Base-by-base conservation (phyloP, 2,888 invertebrate species). In the Scrobipalpa atriplicella region DNA sequence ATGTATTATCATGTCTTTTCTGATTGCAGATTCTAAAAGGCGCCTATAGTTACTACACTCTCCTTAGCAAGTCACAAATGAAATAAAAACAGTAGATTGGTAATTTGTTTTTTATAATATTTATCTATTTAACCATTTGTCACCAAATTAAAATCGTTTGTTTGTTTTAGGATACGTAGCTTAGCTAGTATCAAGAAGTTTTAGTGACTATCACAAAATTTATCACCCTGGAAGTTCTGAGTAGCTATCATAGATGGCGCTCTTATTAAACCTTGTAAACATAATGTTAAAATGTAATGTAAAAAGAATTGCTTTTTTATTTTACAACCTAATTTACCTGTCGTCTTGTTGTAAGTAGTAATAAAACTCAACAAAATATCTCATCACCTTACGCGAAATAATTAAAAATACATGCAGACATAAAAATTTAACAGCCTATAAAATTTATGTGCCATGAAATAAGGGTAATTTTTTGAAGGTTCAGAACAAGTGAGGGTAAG, bases 1-100 rank as follows among this genome's bases (percentile, higher is more conserved):
- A 18, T 21, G 18, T 18, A 56, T 29, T 56, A 56, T 29, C 5
- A 1, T 41, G 19, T 18, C 2, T 19, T 39, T 11, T 61, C 16
- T 19, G 1, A 29, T 64, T 64, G 39, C 64, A 64, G 64, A 64
- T 64, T 38, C 19, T 64, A 7, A 64, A 64, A 64, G 64, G 64
- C 13, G 64, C 64, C 8, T 64, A 64, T 38, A 64, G 64, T 39
- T 64, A 64, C 54, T 64, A 64, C 19, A 64, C 64, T 2, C 54
- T 64, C 7, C 38, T 64, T 3, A 64, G 64, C 54, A 52, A 64
- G 6, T 64, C 64, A 39, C 64, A 64, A 39, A 64, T 64, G 38
- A 43, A 63, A 51, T 51, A 36, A 36, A 47, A 16, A 52, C 3
- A 19, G 16, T 19, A 52, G 5, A 2, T 3, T 29, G 5, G 29